Conservation (phyloP, 2,113 vertebrate species). For the Solea solea region DNA sequence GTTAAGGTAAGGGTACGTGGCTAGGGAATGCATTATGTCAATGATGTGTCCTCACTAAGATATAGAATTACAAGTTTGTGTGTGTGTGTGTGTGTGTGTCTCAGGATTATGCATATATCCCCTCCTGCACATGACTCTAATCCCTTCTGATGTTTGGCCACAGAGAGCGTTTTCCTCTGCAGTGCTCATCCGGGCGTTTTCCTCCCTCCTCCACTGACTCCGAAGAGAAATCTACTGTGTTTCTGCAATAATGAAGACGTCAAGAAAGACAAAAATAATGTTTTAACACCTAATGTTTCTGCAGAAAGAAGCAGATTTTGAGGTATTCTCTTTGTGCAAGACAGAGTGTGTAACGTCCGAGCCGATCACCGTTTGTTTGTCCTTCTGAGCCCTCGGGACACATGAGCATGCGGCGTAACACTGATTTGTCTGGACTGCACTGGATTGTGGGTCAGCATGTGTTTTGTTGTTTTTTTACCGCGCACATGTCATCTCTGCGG, state of each 20-base stretch:
- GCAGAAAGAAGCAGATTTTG: neutral
- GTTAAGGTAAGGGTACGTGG: too few species aligned
- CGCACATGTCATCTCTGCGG: neutral
- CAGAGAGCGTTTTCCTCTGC: constrained; percentile 34
- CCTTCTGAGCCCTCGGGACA: constrained; percentile 29
- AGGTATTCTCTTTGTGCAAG: too few species aligned
- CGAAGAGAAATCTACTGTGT: neutral
- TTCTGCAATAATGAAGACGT: neutral
- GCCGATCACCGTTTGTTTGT: constrained; percentile 34
- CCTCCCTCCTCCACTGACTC: constrained; percentile 14
- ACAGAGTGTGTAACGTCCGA: constrained; percentile 5
- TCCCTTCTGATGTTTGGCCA: constrained; percentile 57
- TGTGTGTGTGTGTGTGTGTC: neutral
- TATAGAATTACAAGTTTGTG: neutral
- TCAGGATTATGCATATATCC: constrained; percentile 4
- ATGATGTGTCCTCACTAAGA: too few species aligned
- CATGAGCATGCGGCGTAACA: constrained; percentile 29
- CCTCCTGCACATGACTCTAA: constrained; percentile 56
- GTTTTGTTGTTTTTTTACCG: constrained; percentile 26
- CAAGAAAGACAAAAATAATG: constrained; percentile 1
- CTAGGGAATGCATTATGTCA: too few species aligned
- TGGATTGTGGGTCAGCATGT: constrained; percentile 57
- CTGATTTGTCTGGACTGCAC: constrained; percentile 65
- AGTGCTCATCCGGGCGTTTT: constrained; percentile 34
- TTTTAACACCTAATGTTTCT: neutral